Evolutionary conservation across 2,888 invertebrate species (phyloP).

Genomic region (Odontothrips loti): DNA sequence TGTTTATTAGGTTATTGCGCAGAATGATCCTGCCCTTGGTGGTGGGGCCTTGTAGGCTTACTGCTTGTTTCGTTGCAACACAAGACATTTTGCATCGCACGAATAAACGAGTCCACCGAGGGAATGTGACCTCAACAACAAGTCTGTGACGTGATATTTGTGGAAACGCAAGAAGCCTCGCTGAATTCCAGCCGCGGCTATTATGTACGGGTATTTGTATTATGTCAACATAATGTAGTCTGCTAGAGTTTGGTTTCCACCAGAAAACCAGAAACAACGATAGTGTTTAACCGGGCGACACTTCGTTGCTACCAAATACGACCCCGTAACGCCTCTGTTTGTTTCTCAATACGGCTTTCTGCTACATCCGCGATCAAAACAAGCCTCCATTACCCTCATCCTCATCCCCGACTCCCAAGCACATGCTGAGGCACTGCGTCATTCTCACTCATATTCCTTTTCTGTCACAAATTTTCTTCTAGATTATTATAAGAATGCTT

Average conservation of each 20-base stretch:
- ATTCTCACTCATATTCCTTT: background rate
- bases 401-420: background rate
- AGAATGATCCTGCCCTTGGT: conserved; percentile 23
- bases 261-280: too few species aligned
- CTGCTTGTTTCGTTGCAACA: background rate
- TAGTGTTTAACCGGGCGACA: background rate
- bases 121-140: background rate
- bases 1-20: conserved; percentile 26
- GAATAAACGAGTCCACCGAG: background rate
- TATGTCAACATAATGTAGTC: conserved; percentile 19
- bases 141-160: background rate
- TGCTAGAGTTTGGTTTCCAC: background rate
- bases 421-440: background rate
- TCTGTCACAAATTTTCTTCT: background rate
- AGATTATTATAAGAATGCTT: background rate
- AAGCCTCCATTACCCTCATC: background rate
- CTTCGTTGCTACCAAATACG: background rate
- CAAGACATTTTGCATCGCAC: background rate
- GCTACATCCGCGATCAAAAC: background rate
- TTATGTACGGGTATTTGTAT: conserved; percentile 8
- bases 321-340: background rate
- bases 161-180: background rate
- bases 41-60: background rate
- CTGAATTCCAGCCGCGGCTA: background rate
- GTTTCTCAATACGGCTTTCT: background rate